Evolutionary conservation across 2,888 invertebrate species (phyloP), one percentile per base, ranked within the genome.

Genomic region (Clitarchus hookeri): DNA sequence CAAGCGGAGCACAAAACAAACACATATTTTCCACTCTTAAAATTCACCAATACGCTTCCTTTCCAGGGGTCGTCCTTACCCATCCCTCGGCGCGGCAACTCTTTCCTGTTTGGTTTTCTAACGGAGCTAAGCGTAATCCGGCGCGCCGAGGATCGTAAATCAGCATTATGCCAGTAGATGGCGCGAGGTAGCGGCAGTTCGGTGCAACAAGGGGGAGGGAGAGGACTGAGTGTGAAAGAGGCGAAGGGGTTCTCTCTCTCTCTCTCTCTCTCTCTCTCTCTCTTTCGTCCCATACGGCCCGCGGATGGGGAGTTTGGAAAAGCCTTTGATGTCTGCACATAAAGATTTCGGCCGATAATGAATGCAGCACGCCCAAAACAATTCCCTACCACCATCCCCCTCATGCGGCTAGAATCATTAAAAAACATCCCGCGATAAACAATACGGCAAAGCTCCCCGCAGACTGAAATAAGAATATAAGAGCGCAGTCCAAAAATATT

Each of bases 21-120:
- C 65, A 65, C 65, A 65, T 65, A 65, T 65, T 65, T 65, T 65
- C 65, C n/a, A 65, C 65, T 65, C 65, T 65, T 65, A 65, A 65
- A 65, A 65, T 65, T 19, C 16, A 23, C 65, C 65, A 65, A 65
- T 65, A 65, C 6, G 65, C 65, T 65, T 65, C 8, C 0, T 65
- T 65, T 65, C n/a, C 19, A 19, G 23, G 65, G 65, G 13, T 65
- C n/a, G 65, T 65, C n/a, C 23, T 65, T 23, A 65, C 65, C 48
- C 48, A 16, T 23, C 19, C 65, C 65, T 19, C 65, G 0, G n/a
- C 65, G 65, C 65, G 16, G 16, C 65, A 48, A 48, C 65, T 19
- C 65, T 65, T 65, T 19, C 65, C 19, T 65, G 65, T n/a, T 65
- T n/a, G 65, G 65, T n/a, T n/a, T 65, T n/a, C 65, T 65, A 65